Conservation (phyloP, 2,797 vertebrate genomes). For the Tapera naevia region DNA sequence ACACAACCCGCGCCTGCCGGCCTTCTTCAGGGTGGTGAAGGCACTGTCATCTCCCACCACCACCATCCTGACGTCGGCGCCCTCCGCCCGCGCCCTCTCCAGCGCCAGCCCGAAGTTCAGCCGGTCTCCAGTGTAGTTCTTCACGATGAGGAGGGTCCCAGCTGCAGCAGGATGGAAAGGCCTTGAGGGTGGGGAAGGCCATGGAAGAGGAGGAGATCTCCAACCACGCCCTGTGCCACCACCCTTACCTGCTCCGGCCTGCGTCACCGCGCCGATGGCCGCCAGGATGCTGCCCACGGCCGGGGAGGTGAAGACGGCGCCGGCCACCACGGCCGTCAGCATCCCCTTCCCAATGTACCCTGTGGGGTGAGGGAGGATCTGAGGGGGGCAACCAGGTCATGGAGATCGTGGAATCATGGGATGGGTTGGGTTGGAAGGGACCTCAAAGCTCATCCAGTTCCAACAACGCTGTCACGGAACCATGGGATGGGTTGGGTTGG, state of each 20-base stretch:
- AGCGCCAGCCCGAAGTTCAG: constrained; percentile 93
- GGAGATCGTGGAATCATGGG: too few species aligned
- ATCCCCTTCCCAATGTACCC: constrained; percentile 91
- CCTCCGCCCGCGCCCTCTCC: constrained; percentile 85
- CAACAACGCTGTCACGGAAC: too few species aligned
- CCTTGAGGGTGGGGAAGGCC: neutral
- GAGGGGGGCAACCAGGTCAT: accelerated
- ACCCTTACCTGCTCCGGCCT: constrained; percentile 81
- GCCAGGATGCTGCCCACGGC: constrained; percentile 90
- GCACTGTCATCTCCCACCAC: constrained; percentile 91
- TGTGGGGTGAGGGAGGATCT: neutral
- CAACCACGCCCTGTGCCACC: neutral
- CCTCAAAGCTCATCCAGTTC: too few species aligned
- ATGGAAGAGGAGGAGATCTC: neutral
- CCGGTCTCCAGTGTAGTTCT: constrained; percentile 96
- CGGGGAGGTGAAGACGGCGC: constrained; percentile 90
- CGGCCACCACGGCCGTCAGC: constrained; percentile 90
- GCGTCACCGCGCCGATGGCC: constrained; percentile 82
- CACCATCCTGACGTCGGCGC: constrained; percentile 83
- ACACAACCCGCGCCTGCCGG: constrained; percentile 89
- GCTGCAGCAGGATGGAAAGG: constrained; percentile 5
- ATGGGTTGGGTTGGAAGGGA: too few species aligned
- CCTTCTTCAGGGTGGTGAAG: constrained; percentile 84
- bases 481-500: too few species aligned
- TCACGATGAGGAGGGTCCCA: constrained; percentile 90